Percentiles rank a stretch among this genome's conserved stretches.
These are phyloP conservation scores for Cephus pygmeus DNA, from an alignment of 2,888 invertebrate genomes.

Conservation along the genomic window DNA sequence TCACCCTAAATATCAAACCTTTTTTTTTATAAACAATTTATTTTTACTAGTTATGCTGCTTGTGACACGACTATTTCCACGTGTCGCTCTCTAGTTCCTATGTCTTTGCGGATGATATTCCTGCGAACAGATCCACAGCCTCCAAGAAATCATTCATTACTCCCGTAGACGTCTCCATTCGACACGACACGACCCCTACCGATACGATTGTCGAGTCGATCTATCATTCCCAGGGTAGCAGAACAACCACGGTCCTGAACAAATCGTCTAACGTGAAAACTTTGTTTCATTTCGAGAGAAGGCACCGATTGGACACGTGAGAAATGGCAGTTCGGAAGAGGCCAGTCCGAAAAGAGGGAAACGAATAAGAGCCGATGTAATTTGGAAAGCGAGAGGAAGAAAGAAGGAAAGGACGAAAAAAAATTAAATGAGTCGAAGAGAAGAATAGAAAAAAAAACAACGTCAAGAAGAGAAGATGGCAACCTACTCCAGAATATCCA, in stretches of 20 bases:
- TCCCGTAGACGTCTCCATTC: neutral
- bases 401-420: neutral
- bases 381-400: neutral
- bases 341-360: neutral
- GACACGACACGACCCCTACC: neutral
- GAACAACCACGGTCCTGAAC: neutral
- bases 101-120: neutral
- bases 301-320: neutral
- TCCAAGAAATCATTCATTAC: neutral
- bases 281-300: neutral
- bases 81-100: neutral
- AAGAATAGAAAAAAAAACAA: neutral
- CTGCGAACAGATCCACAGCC: neutral
- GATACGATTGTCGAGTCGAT: neutral
- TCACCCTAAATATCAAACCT: too few species aligned
- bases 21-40: too few species aligned
- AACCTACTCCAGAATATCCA: neutral
- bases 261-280: neutral
- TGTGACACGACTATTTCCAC: neutral
- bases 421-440: neutral
- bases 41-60: too few species aligned
- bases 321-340: neutral
- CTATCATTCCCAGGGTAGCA: neutral
- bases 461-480: neutral
- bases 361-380: neutral